A percentile compares a stretch with the other conserved stretches of the same genome.
phyloP scores from a whole-genome alignment of 1,140 invertebrate species.

The Parasteatoda tepidariorum region DNA sequence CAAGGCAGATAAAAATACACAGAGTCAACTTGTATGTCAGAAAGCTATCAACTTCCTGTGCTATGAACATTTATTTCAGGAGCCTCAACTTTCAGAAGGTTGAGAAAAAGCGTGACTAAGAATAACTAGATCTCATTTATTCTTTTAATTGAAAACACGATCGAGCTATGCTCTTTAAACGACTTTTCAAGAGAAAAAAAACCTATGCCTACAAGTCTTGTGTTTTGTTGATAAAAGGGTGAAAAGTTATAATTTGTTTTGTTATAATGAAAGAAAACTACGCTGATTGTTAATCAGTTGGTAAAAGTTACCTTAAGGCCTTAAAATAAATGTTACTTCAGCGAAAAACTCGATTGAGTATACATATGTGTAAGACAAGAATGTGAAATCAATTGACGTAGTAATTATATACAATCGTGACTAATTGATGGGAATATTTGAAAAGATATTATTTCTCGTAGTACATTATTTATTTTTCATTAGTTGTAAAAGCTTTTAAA shows the following conservation, averaged over 20 bases:
- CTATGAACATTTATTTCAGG: background rate
- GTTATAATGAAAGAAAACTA: background rate
- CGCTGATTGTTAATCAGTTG: background rate
- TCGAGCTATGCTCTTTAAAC: constrained; percentile 13
- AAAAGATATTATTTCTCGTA: too few relatives aligned
- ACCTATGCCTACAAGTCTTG: too few relatives aligned
- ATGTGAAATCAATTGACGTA: too few relatives aligned
- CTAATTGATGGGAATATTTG: too few relatives aligned
- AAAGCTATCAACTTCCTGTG: background rate
- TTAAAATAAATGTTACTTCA: too few relatives aligned
- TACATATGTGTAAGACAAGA: too few relatives aligned
- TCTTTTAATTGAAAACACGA: constrained; percentile 46
- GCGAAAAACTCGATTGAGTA: too few relatives aligned
- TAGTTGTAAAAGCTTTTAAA: too few relatives aligned
- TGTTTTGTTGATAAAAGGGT: background rate
- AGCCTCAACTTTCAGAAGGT: background rate
- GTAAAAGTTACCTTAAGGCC: constrained; percentile 8
- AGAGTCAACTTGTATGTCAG: background rate
- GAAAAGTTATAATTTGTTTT: constrained; percentile 16
- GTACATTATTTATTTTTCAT: too few relatives aligned
- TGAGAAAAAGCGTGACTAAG: constrained; percentile 24
- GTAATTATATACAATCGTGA: too few relatives aligned
- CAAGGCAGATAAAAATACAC: background rate
- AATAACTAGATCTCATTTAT: constrained; percentile 40
- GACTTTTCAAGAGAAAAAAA: constrained; percentile 11